phyloP scores from a whole-genome alignment of 2,113 vertebrate species.

The Myiopsitta monachus region DNA sequence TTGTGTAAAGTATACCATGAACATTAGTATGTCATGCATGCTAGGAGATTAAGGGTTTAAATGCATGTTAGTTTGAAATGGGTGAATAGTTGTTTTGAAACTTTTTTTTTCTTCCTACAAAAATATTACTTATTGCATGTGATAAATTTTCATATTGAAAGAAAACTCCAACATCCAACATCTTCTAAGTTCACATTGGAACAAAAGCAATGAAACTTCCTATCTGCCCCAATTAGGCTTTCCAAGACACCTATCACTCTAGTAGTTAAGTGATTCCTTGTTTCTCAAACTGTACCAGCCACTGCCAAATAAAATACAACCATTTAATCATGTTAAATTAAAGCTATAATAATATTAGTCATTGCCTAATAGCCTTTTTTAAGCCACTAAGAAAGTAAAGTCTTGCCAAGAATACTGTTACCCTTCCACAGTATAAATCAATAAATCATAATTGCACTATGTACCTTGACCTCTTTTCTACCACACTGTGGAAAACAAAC shows the following conservation, averaged over 20 bases:
- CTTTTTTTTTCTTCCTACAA: background rate
- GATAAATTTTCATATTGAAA: background rate
- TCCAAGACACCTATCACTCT: background rate
- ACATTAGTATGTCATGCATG: background rate
- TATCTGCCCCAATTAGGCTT: background rate
- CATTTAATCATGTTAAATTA: conserved; percentile 35
- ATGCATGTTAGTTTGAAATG: background rate
- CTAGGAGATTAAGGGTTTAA: background rate
- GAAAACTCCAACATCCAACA: background rate
- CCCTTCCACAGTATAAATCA: conserved; percentile 9
- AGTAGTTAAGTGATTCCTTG: background rate
- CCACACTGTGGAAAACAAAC: background rate
- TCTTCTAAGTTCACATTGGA: background rate
- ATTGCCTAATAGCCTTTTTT: conserved; percentile 5
- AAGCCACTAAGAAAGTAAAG: background rate
- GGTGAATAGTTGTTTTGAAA: background rate
- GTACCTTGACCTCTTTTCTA: conserved; percentile 12
- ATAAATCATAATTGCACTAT: conserved; percentile 22
- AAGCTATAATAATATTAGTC: conserved; percentile 37
- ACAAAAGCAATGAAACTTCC: background rate
- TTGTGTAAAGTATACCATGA: background rate
- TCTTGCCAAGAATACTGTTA: conserved; percentile 38
- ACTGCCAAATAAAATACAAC: conserved; percentile 24
- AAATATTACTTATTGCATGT: background rate
- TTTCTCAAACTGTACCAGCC: background rate